These are phyloP conservation scores for Palythoa grandiflora DNA, from an alignment of 92 coral and sea anemone genomes.

Conservation along the genomic window DNA sequence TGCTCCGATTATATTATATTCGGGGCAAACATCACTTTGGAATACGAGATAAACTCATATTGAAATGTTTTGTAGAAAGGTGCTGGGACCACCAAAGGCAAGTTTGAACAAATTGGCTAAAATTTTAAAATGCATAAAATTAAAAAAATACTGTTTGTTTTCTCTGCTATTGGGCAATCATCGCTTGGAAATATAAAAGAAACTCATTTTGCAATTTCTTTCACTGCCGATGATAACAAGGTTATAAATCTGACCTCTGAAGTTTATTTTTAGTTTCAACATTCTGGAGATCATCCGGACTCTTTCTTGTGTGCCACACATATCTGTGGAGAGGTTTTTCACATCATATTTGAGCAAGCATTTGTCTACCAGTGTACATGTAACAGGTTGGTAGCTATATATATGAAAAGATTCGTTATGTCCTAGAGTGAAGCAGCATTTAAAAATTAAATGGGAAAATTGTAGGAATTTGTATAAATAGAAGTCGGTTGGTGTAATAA, in stretches of 20 bases:
- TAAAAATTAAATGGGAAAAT: too few species aligned
- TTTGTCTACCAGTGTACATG: not conserved
- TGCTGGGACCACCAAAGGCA: too few species aligned
- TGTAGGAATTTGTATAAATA: too few species aligned
- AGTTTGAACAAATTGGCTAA: not conserved
- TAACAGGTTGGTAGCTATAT: slow-evolving; percentile 15
- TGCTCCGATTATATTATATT: too few species aligned
- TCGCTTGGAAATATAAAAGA: not conserved
- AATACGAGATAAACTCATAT: too few species aligned
- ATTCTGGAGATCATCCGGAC: slow-evolving; percentile 31
- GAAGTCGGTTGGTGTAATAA: too few species aligned
- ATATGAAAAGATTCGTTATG: too few species aligned
- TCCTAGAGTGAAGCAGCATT: not conserved
- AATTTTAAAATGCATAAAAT: not conserved
- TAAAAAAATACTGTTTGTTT: not conserved
- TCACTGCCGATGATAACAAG: not conserved
- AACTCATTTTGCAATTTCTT: not conserved
- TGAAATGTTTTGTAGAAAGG: too few species aligned
- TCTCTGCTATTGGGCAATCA: too few species aligned
- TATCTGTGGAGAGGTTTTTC: slow-evolving; percentile 31
- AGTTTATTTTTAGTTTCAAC: slow-evolving; percentile 13
- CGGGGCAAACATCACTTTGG: too few species aligned
- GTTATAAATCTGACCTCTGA: not conserved
- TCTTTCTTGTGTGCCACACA: not conserved
- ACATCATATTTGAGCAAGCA: slow-evolving; percentile 17